phyloP scores from a whole-genome alignment of 2,888 invertebrate species.

The Pterostichus madidus region DNA sequence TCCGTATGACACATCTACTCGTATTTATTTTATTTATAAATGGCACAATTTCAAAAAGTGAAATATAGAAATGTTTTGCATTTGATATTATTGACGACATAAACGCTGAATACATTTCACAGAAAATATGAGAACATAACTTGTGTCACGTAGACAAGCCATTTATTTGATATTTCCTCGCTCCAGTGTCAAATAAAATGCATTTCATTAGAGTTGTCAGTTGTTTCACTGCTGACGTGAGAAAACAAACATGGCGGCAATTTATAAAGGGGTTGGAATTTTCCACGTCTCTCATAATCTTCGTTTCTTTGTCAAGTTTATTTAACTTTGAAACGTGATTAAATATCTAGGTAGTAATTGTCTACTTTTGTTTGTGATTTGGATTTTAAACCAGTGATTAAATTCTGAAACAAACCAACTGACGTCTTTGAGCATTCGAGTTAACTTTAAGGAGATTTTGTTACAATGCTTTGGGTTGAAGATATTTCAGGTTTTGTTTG shows the following conservation, averaged over 20 bases:
- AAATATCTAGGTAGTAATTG: slow-evolving; percentile 2
- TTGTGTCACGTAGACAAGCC: slow-evolving; percentile 21
- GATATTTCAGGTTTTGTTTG: not conserved
- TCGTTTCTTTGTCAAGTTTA: slow-evolving; percentile 21
- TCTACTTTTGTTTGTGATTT: slow-evolving; percentile 18
- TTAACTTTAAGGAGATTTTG: slow-evolving; percentile 19
- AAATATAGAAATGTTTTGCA: slow-evolving; percentile 26
- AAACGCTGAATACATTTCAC: slow-evolving; percentile 9
- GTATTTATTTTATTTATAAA: not conserved
- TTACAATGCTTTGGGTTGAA: not conserved
- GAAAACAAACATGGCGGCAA: slow-evolving; percentile 2
- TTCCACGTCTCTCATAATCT: not conserved
- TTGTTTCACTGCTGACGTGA: not conserved
- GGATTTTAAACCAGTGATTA: slow-evolving; percentile 21
- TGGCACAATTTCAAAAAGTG: slow-evolving; percentile 19
- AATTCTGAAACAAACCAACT: slow-evolving; percentile 18
- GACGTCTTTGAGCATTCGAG: not conserved
- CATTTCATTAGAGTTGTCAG: slow-evolving; percentile 37
- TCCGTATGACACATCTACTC: not conserved
- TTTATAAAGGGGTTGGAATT: slow-evolving; percentile 7
- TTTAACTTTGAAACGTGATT: slow-evolving; percentile 19
- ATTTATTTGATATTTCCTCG: slow-evolving; percentile 42
- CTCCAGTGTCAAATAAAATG: slow-evolving; percentile 43
- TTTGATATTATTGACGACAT: slow-evolving; percentile 35
- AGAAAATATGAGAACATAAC: slow-evolving; percentile 29